Evolutionary conservation across 2,113 vertebrate species (phyloP).

Genomic region (Aramus guarauna): DNA sequence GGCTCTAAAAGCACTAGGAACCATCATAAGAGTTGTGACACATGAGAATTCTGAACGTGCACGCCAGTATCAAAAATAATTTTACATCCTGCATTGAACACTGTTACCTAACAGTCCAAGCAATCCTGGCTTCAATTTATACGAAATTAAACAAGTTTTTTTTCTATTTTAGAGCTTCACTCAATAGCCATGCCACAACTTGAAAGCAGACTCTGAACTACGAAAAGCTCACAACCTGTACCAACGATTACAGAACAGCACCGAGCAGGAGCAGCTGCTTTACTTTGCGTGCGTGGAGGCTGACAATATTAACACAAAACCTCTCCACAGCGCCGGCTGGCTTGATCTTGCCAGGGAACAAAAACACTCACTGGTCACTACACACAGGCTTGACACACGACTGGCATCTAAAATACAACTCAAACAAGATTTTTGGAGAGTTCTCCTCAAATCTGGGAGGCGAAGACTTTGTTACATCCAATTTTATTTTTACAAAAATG

Average conservation of each 20-base stretch:
- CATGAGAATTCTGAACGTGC: fast-evolving
- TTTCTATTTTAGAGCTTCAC: neutral
- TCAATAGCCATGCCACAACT: neutral
- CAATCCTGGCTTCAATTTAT: neutral
- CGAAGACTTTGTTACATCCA: neutral
- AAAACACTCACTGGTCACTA: neutral
- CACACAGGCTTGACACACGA: neutral
- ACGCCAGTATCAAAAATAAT: neutral
- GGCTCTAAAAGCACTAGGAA: neutral
- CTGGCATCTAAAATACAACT: neutral
- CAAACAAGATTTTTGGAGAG: neutral
- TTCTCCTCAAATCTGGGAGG: neutral
- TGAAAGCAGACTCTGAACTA: neutral
- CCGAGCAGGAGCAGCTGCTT: neutral
- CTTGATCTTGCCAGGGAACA: neutral
- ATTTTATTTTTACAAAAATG: slow-evolving; percentile 61
- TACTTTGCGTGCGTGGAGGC: fast-evolving
- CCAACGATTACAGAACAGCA: neutral
- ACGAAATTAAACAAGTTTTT: fast-evolving
- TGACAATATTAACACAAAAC: neutral
- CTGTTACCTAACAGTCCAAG: neutral
- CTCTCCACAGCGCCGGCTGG: neutral
- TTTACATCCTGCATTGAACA: neutral
- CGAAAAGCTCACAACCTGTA: neutral
- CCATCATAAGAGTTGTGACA: fast-evolving